Conservation (phyloP, 2,797 vertebrate species). For the Urophycis tenuis region DNA sequence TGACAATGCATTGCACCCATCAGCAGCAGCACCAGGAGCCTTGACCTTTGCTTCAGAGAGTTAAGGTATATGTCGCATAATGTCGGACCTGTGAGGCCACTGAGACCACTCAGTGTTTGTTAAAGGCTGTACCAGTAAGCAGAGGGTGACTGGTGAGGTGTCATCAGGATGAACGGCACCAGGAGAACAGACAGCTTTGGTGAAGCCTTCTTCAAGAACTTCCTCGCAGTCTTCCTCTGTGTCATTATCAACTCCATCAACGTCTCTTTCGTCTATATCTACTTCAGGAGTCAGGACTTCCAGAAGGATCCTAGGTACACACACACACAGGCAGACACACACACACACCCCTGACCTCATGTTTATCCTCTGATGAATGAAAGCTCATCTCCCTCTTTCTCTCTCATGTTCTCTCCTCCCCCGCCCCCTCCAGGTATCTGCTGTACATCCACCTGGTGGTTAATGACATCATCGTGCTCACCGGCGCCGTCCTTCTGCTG, state of each 20-base stretch:
- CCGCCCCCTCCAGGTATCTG: conserved; percentile 42
- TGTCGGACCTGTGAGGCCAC: too few relatives aligned
- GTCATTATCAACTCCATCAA: conserved; percentile 50
- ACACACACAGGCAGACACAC: not conserved
- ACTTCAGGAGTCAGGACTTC: conserved; percentile 42
- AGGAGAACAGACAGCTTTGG: conserved; percentile 23
- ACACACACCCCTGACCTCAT: not conserved
- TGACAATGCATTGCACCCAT: too few relatives aligned
- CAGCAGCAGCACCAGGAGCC: too few relatives aligned
- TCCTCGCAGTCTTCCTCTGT: conserved; percentile 35
- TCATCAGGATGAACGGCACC: conserved; percentile 48
- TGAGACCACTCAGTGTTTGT: not conserved
- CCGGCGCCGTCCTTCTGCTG: conserved; percentile 32
- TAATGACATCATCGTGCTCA: conserved; percentile 57
- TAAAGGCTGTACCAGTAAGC: not conserved
- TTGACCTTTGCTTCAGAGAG: not conserved
- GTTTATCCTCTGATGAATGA: not conserved
- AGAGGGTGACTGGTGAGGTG: not conserved
- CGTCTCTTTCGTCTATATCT: conserved; percentile 47
- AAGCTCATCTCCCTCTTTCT: not conserved
- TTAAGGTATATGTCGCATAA: not conserved
- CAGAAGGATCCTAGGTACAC: conserved; percentile 38
- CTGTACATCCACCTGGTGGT: conserved; percentile 61
- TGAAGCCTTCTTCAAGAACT: conserved; percentile 35
- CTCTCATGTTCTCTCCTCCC: not conserved